Conservation (phyloP, 2,113 vertebrate species). For the Tupaia chinensis region DNA sequence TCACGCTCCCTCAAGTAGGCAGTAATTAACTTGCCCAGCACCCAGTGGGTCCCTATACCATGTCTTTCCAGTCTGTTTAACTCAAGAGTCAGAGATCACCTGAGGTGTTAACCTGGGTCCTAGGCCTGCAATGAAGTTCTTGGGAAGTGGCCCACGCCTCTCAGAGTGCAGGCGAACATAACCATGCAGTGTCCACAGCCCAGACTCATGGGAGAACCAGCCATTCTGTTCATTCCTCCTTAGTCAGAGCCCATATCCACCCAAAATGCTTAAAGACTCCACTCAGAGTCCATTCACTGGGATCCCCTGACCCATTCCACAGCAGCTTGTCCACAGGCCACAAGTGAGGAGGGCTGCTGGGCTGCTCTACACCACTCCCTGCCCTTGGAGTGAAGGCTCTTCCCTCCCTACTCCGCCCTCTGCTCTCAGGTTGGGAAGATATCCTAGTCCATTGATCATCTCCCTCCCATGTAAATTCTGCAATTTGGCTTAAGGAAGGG, state of each 20-base stretch:
- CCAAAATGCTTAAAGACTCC: background rate
- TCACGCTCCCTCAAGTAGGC: background rate
- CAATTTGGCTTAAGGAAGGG: background rate
- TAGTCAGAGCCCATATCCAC: background rate
- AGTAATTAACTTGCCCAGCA: background rate
- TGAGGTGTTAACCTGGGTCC: background rate
- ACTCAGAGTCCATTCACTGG: background rate
- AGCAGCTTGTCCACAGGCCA: background rate
- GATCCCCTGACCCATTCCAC: background rate
- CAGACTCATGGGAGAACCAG: background rate
- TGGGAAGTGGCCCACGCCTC: background rate
- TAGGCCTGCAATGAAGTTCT: background rate
- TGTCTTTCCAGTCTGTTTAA: background rate
- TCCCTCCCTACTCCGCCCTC: background rate
- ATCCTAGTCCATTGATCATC: background rate
- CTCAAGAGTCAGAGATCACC: background rate
- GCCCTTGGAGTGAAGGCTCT: background rate
- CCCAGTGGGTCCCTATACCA: background rate
- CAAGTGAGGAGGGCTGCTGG: background rate
- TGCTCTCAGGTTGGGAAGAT: background rate
- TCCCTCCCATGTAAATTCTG: background rate
- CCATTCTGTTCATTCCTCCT: background rate
- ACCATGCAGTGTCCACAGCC: background rate
- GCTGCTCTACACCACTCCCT: background rate
- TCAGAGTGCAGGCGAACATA: background rate